Evolutionary conservation across 2,113 vertebrate genomes (phyloP), one percentile per base, ranked within the genome.

Genomic region (Mustela nigripes): DNA sequence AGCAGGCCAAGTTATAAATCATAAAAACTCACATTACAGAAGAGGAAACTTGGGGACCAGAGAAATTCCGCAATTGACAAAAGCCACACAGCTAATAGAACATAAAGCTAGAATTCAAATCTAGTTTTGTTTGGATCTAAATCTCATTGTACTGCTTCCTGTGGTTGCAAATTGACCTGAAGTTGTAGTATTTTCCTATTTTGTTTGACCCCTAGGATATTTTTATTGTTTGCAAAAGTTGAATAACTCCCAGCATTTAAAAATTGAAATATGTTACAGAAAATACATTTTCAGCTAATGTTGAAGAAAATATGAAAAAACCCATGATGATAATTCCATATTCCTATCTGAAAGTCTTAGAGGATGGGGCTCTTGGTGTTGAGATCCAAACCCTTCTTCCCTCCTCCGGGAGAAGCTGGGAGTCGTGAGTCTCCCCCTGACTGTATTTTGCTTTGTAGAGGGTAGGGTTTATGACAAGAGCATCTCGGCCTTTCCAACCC

Each of bases 221-320:
- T 79, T 88, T 89, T 86, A 81, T 39, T 78, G 18, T 84, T 97
- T 96, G 62, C 56, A 83, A 48, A 94, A 42, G 22, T 45, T 50
- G 42, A 58, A 1, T 33, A 88, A 87, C 7, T 26, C 62, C 6
- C 69, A 19, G 2, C 58, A 26, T 80, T 62, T 88, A 65, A 79
- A 85, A 85, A 60, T 67, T 71, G 2, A 14, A 83, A 83, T 45
- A 62, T 83, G 67, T 80, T 42, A 69, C 22, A 26, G 48, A 73
- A 91, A 80, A 15, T 8, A 9, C 18, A 53, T 84, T 69, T 82
- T 91, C 82, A 56, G 12, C 60, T 83, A 53, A 71, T 31, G 63
- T 79, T 65, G 26, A 88, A 26, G 90, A 50, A 90, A 91, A 16
- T 22, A 36, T 9, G 45, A 42, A 93, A 45, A 69, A 21, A 22